Evolutionary conservation across 2,888 invertebrate species (phyloP).

Genomic region (Heliconius cydno): DNA sequence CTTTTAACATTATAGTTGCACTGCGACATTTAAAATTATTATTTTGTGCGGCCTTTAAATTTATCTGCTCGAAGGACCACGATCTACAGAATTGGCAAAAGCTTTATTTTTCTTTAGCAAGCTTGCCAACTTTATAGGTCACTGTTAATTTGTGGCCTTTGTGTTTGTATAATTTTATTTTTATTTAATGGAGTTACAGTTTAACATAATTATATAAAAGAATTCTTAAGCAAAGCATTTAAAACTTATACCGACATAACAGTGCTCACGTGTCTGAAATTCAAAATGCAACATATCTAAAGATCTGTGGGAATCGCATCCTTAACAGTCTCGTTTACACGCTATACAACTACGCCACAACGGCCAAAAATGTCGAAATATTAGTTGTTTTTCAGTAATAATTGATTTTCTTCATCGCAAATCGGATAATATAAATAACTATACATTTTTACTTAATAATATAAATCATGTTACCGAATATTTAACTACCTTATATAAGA

Average conservation of each 20-base stretch:
- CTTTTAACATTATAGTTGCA: not conserved
- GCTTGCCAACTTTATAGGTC: slow-evolving; percentile 17
- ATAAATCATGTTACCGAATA: too few species aligned
- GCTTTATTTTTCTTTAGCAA: slow-evolving; percentile 9
- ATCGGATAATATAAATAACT: too few species aligned
- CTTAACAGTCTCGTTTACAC: too few species aligned
- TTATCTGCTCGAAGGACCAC: slow-evolving; percentile 11
- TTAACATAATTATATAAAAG: not conserved
- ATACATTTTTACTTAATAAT: too few species aligned
- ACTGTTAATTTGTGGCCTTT: slow-evolving; percentile 16
- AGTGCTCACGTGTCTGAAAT: too few species aligned
- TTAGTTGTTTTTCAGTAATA: not conserved
- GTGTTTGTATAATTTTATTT: slow-evolving; percentile 4
- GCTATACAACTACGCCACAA: too few species aligned
- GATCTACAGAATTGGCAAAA: slow-evolving; percentile 21
- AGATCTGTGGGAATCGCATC: too few species aligned
- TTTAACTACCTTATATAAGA: too few species aligned
- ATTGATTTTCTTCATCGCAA: too few species aligned
- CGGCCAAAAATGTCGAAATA: not conserved
- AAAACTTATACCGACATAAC: too few species aligned
- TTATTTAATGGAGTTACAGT: not conserved
- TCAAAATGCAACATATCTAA: too few species aligned
- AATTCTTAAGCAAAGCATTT: not conserved
- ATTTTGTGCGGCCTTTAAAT: slow-evolving; percentile 1
- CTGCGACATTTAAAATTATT: not conserved